A percentile compares a stretch with the other conserved stretches of the same genome.
phyloP scores from a whole-genome alignment of 1,140 invertebrate genomes.

The Drosophila willistoni region DNA sequence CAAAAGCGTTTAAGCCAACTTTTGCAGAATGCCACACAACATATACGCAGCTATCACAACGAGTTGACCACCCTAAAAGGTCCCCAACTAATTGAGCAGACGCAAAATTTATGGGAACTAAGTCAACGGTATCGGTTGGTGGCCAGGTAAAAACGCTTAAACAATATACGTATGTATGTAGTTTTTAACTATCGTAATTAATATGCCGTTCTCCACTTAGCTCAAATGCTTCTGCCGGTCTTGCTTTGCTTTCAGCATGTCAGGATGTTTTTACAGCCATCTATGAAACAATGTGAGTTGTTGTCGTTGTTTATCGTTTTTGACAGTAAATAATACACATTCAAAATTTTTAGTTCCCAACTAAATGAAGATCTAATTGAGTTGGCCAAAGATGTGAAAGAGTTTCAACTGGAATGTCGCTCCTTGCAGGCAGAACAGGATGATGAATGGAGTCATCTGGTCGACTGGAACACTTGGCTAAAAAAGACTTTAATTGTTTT shows the following conservation, averaged over 20 bases:
- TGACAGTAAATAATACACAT: neutral
- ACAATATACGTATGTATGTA: too few relatives aligned
- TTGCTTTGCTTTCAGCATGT: slow-evolving; percentile 32
- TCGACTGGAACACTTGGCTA: slow-evolving; percentile 30
- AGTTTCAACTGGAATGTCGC: slow-evolving; percentile 18
- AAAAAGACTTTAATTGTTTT: slow-evolving; percentile 22
- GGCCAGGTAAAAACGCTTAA: slow-evolving; percentile 37
- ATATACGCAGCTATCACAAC: slow-evolving; percentile 29
- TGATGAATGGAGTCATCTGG: neutral
- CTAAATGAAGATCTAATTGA: slow-evolving; percentile 14
- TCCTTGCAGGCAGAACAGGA: slow-evolving; percentile 5
- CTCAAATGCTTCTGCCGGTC: slow-evolving; percentile 24
- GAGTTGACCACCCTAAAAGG: neutral
- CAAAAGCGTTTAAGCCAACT: slow-evolving; percentile 17
- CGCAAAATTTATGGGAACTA: slow-evolving; percentile 50
- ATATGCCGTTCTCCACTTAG: slow-evolving; percentile 6
- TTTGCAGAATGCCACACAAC: slow-evolving; percentile 24
- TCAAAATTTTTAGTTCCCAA: slow-evolving; percentile 15
- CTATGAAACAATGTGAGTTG: slow-evolving; percentile 34
- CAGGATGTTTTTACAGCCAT: slow-evolving; percentile 24
- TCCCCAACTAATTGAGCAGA: slow-evolving; percentile 17
- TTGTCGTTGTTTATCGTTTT: neutral
- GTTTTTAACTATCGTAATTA: too few relatives aligned
- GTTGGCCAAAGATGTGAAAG: slow-evolving; percentile 1
- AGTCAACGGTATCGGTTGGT: slow-evolving; percentile 43